Base-by-base conservation (phyloP, 2,888 invertebrate species). In the Rhyacophila evoluta region DNA sequence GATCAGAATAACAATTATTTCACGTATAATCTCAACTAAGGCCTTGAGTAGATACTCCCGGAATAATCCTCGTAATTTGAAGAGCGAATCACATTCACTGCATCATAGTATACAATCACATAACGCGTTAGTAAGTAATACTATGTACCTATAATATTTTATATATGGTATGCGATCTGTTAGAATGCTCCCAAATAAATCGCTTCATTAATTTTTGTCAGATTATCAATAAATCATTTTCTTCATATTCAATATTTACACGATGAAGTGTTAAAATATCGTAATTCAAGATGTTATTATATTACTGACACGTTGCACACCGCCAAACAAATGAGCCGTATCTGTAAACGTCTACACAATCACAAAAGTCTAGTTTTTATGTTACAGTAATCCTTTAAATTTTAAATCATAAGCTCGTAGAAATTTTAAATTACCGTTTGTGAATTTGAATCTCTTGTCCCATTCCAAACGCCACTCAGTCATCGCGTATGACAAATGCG, bases 401-500 rank as follows among this genome's bases (percentile, higher is more conserved):
- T 75, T 75, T 75, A 75, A 75, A 28, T 69, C 69, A 33, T 6
- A 69, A 69, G 28, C 69, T 12, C 36, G n/a, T 12, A 36, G 37
- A 37, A 1, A 37, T 37, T 37, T 28, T 15, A 38, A 69, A 75
- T 19, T 36, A 33, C n/a, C 38, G 69, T 67, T 39, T 72, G 39
- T 36, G 71, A 71, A 71, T 71, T 29, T n/a, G 1, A 37, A 29
- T 19, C 29, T 69, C 69, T n/a, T 12, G 33, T n/a, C 69, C 73
- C 37, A 73, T 41, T 73, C 73, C 41, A 37, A 37, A 55, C 12
- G 74, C 55, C 74, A 74, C 39, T 55, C 72, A 37, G 72, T 72
- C 72, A 25, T 36, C 72, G 33, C 37, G 38, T 77, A 78, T 81
- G 81, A 81, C 81, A 81, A 79, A 81, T 79, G 76, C 70, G 11